These are phyloP conservation scores for Mesodorylaimus sp. DNA, from an alignment of 2,888 invertebrate genomes.

Conservation along the genomic window DNA sequence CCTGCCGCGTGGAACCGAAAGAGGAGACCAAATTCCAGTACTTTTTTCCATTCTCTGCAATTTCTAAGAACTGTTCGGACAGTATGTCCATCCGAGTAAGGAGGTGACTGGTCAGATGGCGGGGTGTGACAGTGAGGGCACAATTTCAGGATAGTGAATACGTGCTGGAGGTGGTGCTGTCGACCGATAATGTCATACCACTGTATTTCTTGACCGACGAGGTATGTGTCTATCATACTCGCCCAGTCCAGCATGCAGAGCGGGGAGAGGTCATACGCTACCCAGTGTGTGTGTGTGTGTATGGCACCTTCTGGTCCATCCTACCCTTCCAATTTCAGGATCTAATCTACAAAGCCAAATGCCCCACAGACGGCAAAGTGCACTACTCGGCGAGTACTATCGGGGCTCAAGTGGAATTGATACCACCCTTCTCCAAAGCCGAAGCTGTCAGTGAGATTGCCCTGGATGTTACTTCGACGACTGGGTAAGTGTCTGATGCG, in stretches of 20 bases:
- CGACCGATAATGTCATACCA: slow-evolving; percentile 29
- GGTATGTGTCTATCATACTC: too few relatives aligned
- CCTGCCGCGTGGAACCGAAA: slow-evolving; percentile 26
- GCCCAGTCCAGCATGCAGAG: too few relatives aligned
- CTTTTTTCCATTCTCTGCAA: slow-evolving; percentile 26
- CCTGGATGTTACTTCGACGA: too few relatives aligned
- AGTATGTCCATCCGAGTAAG: slow-evolving; percentile 16
- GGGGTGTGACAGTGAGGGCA: too few relatives aligned
- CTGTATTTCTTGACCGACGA: slow-evolving; percentile 27
- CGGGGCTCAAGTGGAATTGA: background rate
- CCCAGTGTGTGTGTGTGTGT: too few relatives aligned
- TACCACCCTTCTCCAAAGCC: too few relatives aligned
- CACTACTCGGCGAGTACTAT: background rate
- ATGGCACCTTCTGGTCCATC: too few relatives aligned
- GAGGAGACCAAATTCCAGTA: slow-evolving; percentile 21
- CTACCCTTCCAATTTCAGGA: too few relatives aligned
- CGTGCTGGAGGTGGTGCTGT: slow-evolving; percentile 25
- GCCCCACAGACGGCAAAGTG: background rate
- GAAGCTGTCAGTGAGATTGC: too few relatives aligned
- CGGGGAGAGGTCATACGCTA: too few relatives aligned
- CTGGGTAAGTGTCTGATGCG: too few relatives aligned
- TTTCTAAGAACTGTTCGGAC: slow-evolving; percentile 26
- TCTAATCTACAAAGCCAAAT: background rate
- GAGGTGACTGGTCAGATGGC: too few relatives aligned
- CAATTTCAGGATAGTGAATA: slow-evolving; percentile 2